These are phyloP conservation scores for Aphelocoma californica DNA, from an alignment of 2,797 vertebrate species.

Conservation along the genomic window DNA sequence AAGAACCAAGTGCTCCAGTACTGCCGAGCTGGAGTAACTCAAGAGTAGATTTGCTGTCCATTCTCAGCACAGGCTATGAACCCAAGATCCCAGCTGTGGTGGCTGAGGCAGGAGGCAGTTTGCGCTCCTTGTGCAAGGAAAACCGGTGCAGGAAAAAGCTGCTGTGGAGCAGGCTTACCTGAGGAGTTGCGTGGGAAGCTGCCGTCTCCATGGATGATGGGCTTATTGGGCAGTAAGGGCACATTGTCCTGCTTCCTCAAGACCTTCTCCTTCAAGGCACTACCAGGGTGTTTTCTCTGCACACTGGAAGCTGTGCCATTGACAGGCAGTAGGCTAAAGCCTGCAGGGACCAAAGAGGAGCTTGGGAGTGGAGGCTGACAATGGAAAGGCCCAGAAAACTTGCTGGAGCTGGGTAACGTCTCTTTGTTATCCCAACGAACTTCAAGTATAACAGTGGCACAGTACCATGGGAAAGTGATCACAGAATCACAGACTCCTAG, in stretches of 20 bases:
- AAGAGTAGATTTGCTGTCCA: not conserved
- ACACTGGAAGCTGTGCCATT: not conserved
- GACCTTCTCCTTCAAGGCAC: not conserved
- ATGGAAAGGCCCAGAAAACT: not conserved
- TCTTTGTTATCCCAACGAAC: not conserved
- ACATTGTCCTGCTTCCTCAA: conserved; percentile 44
- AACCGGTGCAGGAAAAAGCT: not conserved
- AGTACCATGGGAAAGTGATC: not conserved
- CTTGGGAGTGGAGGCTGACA: not conserved
- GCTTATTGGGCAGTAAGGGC: conserved; percentile 39
- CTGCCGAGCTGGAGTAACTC: not conserved
- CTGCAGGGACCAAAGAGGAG: not conserved
- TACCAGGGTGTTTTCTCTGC: not conserved
- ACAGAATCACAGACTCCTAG: not conserved
- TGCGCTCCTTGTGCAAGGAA: not conserved
- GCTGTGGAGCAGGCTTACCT: conserved; percentile 16
- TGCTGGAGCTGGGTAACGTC: not conserved
- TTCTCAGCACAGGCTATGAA: not conserved
- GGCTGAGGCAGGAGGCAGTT: not conserved
- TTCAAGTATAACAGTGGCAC: not conserved
- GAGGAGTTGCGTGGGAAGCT: conserved; percentile 44
- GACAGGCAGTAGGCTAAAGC: not conserved
- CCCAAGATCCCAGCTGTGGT: not conserved
- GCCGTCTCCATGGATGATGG: not conserved
- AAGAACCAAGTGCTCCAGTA: not conserved